Conservation (phyloP, 2,888 invertebrate species). For the Oscheius sp. region DNA sequence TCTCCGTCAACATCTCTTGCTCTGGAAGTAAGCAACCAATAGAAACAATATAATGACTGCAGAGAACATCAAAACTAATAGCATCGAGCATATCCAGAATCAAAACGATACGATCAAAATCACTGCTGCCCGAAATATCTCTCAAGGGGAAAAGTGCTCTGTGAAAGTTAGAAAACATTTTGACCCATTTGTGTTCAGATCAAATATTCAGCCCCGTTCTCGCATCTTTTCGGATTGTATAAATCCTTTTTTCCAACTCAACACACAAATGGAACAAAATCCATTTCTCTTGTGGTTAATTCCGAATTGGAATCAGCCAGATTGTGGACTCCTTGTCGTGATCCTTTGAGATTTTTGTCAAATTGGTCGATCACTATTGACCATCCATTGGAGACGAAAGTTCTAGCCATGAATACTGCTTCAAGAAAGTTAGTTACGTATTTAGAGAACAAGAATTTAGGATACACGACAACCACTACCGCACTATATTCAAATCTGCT, state of each 20-base stretch:
- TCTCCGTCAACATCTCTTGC: conserved; percentile 7
- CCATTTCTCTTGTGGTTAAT: conserved; percentile 5
- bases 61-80: background rate
- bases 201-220: conserved; percentile 13
- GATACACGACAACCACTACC: background rate
- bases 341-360: background rate
- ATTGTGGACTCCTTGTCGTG: conserved; percentile 20
- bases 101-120: conserved; percentile 14
- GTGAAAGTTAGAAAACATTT: background rate
- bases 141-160: conserved; percentile 5
- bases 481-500: background rate
- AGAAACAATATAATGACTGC: background rate
- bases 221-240: conserved; percentile 12
- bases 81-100: background rate
- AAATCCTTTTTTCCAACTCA: conserved; percentile 24
- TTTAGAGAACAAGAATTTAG: conserved; percentile 1
- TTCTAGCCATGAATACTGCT: conserved; percentile 5
- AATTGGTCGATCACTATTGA: conserved; percentile 8
- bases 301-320: conserved; percentile 7
- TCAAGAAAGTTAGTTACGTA: background rate
- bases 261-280: background rate
- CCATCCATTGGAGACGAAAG: conserved; percentile 16
- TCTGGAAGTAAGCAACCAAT: conserved; percentile 1
- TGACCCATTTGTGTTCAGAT: conserved; percentile 2
- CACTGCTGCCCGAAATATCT: background rate